Evolutionary conservation across 2,888 invertebrate genomes (phyloP), one percentile per base, ranked within the genome.

Genomic region (Sinotaia quadrata): DNA sequence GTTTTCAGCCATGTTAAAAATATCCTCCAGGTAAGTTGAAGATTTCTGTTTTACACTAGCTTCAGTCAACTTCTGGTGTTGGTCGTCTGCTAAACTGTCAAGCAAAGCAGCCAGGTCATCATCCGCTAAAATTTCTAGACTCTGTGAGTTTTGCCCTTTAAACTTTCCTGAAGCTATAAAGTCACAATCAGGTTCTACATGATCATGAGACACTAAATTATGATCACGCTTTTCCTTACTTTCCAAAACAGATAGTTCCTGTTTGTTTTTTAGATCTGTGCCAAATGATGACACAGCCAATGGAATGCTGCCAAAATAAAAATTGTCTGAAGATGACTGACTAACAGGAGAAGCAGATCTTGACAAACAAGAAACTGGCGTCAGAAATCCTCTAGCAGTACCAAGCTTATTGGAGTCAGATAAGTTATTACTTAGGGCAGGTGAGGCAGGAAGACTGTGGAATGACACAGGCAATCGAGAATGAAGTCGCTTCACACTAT

Each of bases 401-500:
- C 47, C 49, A 31, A 49, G 47, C n/a, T 21, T 47, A 21, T 18
- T 56, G 36, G 57, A 44, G 15, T 56, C 58, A 4, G 57, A 58
- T 33, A 52, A 29, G 41, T n/a, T n/a, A n/a, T 59, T 47, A 65
- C 69, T 37, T 54, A 44, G 44, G n/a, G 47, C 52, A 27, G 69
- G 37, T 24, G 54, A 36, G 57, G 21, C 3, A n/a, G 41, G 29
- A 73, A 51, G 21, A 75, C 72, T 41, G 67, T 67, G 29, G 73
- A 61, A 27, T 56, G 73, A 41, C 76, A 70, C 59, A 58, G 63
- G 75, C 60, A 36, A 74, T 72, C 49, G 41, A 47, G 24, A 61
- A 36, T 21, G 59, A 33, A 62, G 59, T 49, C 37, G 60, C 60
- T 49, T 71, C 31, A 67, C 56, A 15, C 21, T 61, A 31, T 15